Evolutionary conservation across 2,113 vertebrate species (phyloP), one percentile per base, ranked within the genome.

Genomic region (Microtus montanus): DNA sequence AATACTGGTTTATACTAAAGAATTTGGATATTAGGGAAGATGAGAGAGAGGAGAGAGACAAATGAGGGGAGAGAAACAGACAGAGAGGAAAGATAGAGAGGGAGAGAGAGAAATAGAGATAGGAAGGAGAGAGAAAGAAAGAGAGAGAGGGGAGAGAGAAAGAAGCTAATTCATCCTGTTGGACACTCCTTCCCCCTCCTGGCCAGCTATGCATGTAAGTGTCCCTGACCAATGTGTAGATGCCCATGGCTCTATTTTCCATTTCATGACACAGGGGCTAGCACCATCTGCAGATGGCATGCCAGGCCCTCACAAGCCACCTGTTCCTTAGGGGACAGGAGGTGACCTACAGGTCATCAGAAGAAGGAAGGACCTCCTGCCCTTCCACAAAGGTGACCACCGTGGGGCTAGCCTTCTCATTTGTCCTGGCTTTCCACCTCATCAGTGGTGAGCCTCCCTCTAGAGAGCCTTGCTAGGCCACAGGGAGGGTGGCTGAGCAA

Each of bases 331-430:
- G 71, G 35, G 38, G 24, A 82, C 38, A 26, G 49, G 24, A 3
- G 17, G 24, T 5, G 28, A 33, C n/a, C 74, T 52, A 4, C 12
- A 84, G 35, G 41, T 28, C 12, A 0, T 6, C 1, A 64, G 35
- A 28, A 7, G 19, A 47, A 79, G 38, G 64, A 71, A 38, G 10
- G 22, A 5, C 4, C 0, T 20, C 3, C 35, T 68, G 63, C 24
- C 58, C 77, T 63, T 88, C 41, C 4, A 26, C 0, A 38, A 30
- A 7, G n/a, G 54, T 5, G 64, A 6, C 68, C 15, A 54, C 68
- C 2, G 2, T 8, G 64, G 47, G 28, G 11, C 19, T 38, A 30
- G 2, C 35, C 12, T 9, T 0, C 3, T 78, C 0, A 1, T 19
- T 3, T 54, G 13, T 19, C 38, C 38, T 24, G 0, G 77, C 7